Evolutionary conservation across 2,113 vertebrate species (phyloP).

Genomic region (Pogonocichla stellata): DNA sequence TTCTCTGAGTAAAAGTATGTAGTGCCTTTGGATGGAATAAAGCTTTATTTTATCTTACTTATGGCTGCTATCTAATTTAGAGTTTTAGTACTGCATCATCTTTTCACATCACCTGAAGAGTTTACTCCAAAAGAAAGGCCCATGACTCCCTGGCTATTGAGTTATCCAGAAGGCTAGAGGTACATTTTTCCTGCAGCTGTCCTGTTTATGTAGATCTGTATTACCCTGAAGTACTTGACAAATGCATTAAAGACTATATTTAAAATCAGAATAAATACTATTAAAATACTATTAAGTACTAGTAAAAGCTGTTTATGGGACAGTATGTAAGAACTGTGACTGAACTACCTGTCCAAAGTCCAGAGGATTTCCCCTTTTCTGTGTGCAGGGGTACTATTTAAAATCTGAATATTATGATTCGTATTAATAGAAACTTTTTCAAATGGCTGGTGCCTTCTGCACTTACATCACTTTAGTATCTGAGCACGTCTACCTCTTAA

Average conservation of each 20-base stretch:
- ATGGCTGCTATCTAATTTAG: not conserved
- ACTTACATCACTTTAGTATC: not conserved
- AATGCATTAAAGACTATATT: not conserved
- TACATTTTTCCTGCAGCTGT: not conserved
- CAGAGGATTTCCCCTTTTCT: not conserved
- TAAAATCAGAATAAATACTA: not conserved
- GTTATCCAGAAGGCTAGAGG: not conserved
- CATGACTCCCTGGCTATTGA: not conserved
- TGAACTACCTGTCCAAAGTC: not conserved
- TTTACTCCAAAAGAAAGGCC: not conserved
- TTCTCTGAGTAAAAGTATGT: not conserved
- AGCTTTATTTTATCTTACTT: not conserved
- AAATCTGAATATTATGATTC: not conserved
- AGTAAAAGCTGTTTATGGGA: not conserved
- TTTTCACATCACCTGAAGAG: not conserved
- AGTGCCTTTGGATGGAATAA: not conserved
- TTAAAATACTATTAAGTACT: too few species aligned
- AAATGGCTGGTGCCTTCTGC: not conserved
- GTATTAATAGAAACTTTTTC: not conserved
- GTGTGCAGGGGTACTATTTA: not conserved
- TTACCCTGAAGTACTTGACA: not conserved
- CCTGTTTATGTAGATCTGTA: not conserved
- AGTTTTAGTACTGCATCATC: not conserved
- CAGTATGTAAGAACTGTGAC: not conserved
- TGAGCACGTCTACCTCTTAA: not conserved